Conservation (phyloP, 2,888 invertebrate genomes). For the Sminthurinus aureus region DNA sequence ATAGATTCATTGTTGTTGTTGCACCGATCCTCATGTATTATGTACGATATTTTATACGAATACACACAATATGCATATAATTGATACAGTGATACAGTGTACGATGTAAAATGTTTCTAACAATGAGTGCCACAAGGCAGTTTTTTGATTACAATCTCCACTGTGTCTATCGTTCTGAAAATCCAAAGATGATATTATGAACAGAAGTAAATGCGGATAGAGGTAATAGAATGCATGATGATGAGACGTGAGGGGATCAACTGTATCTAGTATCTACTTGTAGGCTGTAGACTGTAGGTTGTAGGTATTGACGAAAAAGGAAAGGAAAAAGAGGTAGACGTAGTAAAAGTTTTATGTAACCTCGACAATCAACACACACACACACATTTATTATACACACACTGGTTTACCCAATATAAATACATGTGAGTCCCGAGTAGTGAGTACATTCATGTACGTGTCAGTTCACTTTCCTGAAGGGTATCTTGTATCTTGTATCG, state of each 20-base stretch:
- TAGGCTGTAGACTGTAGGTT: too few species aligned
- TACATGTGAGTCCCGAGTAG: not conserved
- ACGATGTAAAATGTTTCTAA: not conserved
- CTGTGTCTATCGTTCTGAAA: conserved; percentile 5
- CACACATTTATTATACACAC: not conserved
- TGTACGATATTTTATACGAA: too few species aligned
- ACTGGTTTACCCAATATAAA: not conserved
- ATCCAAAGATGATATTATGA: conserved; percentile 1
- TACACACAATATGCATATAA: too few species aligned
- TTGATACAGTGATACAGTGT: too few species aligned
- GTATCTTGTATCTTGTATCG: conserved; percentile 9
- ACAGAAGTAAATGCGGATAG: not conserved
- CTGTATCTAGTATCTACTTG: not conserved
- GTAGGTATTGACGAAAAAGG: too few species aligned
- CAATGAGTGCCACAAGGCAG: conserved; percentile 34
- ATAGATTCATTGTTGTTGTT: conserved; percentile 7
- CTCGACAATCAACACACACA: not conserved
- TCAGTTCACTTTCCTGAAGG: conserved; percentile 20
- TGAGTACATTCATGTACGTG: not conserved
- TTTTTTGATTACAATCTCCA: conserved; percentile 27
- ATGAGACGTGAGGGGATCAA: conserved; percentile 27
- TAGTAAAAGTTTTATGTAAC: not conserved
- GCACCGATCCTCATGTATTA: conserved; percentile 1
- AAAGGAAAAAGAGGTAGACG: too few species aligned
- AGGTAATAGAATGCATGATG: conserved; percentile 26